Conservation (phyloP, 2,888 invertebrate species). For the Xanthorhoe spadicearia region DNA sequence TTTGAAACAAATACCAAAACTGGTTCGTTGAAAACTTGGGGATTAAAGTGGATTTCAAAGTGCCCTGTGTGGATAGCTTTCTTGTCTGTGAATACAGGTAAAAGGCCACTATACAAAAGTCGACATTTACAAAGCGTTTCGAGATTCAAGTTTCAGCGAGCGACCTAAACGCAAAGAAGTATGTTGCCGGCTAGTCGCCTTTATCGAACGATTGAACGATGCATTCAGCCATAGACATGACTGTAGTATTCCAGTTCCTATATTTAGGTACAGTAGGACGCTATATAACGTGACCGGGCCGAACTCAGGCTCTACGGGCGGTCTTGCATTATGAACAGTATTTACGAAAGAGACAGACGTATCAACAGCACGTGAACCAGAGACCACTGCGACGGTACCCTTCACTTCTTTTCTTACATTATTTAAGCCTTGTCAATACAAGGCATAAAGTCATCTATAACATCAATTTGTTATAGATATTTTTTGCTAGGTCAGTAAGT, state of each 20-base stretch:
- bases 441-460: too few species aligned
- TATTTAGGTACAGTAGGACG: too few species aligned
- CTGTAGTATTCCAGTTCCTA: slow-evolving; percentile 31
- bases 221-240: slow-evolving; percentile 42
- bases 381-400: too few species aligned
- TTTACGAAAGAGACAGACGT: too few species aligned
- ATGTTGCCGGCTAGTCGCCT: slow-evolving; percentile 57
- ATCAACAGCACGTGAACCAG: too few species aligned
- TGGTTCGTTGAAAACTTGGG: slow-evolving; percentile 22
- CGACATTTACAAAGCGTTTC: slow-evolving; percentile 60
- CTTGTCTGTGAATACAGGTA: slow-evolving; percentile 51
- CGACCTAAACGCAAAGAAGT: slow-evolving; percentile 57
- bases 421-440: too few species aligned
- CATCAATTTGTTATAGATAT: too few species aligned
- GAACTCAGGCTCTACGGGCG: too few species aligned
- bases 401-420: too few species aligned
- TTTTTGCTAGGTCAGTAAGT: too few species aligned
- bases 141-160: slow-evolving; percentile 59
- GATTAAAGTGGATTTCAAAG: slow-evolving; percentile 37
- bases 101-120: slow-evolving; percentile 57
- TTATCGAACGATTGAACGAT: slow-evolving; percentile 59
- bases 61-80: slow-evolving; percentile 40
- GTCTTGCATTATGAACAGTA: too few species aligned
- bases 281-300: too few species aligned
- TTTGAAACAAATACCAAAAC: slow-evolving; percentile 18